Evolutionary conservation across 1,140 invertebrate species (phyloP), one percentile per base, ranked within the genome.

Genomic region (Lepidostoma basale): DNA sequence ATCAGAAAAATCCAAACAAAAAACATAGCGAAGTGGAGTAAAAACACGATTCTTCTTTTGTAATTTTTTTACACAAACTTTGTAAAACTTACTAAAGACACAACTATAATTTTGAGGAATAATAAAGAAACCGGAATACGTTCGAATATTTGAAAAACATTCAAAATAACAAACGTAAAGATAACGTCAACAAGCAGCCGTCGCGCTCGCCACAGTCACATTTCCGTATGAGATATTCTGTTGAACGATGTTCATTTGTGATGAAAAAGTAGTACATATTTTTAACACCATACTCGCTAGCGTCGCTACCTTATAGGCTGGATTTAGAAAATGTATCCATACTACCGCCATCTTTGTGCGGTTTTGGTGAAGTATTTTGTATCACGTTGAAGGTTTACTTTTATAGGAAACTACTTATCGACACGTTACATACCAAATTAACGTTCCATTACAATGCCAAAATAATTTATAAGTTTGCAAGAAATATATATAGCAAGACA

Each of bases 11-110:
- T 58, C 54, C 64, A 44, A 66, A 66, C 52, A 22, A 47, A 66
- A 58, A 66, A 56, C 64, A 66, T 66, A 28, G 44, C 64, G 64
- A 36, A 59, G 49, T 30, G 33, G 54, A n/a, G 36, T 59, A 63
- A 45, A 45, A 47, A 22, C 60, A 63, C 60, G 44, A 49, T 33
- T 30, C 5, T 47, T 44, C 26, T 63, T n/a, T 49, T 47, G 54
- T 40, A 59, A 59, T 59, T 39, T 40, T n/a, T 59, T 59, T 59
- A 59, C 54, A 59, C 54, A 59, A 39, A 59, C 54, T 59, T 14
- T 14, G 54, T 36, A 63, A 63, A 63, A 63, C 60, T 47, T 63
- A 63, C 42, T 33, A 30, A 44, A 63, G 28, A 18, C 60, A 63
- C 60, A 47, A 33, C 28, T 30, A 28, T 63, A 63, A 62, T 63